Conservation (phyloP, 2,888 invertebrate genomes). For the Dryocosmus kuriphilus region DNA sequence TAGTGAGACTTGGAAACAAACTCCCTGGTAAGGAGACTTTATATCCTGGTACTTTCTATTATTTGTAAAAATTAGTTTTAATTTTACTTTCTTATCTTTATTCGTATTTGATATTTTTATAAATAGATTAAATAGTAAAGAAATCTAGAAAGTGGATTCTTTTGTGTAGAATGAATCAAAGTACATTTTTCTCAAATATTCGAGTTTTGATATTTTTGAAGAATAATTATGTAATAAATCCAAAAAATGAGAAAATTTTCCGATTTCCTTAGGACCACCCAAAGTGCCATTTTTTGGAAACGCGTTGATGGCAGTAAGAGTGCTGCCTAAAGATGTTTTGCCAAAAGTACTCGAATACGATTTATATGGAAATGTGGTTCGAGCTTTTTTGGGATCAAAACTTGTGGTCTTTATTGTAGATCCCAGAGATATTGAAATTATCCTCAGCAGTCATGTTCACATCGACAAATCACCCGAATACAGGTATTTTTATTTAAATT, state of each 20-base stretch:
- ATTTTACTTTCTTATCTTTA: too few species aligned
- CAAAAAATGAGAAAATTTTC: too few species aligned
- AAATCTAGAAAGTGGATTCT: too few species aligned
- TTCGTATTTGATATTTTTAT: too few species aligned
- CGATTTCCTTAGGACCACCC: constrained; percentile 64
- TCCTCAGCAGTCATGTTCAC: constrained; percentile 72
- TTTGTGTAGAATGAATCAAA: too few species aligned
- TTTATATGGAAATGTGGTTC: constrained; percentile 66
- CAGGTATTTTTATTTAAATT: constrained; percentile 57
- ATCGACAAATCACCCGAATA: constrained; percentile 75
- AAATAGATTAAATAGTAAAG: too few species aligned
- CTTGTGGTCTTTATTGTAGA: constrained; percentile 70
- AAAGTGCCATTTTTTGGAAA: constrained; percentile 72
- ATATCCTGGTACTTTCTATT: neutral
- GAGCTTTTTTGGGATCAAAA: constrained; percentile 71
- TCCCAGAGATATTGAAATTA: constrained; percentile 73
- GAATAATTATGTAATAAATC: too few species aligned
- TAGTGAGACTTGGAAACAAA: constrained; percentile 66
- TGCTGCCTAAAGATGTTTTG: constrained; percentile 65
- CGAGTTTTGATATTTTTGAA: too few species aligned
- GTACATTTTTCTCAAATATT: too few species aligned
- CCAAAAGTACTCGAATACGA: constrained; percentile 56
- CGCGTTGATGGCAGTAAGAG: constrained; percentile 61
- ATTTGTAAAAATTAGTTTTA: neutral
- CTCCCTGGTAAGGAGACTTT: constrained; percentile 66